Base-by-base conservation (phyloP, 1,140 invertebrate genomes). In the Temnothorax nylanderi region DNA sequence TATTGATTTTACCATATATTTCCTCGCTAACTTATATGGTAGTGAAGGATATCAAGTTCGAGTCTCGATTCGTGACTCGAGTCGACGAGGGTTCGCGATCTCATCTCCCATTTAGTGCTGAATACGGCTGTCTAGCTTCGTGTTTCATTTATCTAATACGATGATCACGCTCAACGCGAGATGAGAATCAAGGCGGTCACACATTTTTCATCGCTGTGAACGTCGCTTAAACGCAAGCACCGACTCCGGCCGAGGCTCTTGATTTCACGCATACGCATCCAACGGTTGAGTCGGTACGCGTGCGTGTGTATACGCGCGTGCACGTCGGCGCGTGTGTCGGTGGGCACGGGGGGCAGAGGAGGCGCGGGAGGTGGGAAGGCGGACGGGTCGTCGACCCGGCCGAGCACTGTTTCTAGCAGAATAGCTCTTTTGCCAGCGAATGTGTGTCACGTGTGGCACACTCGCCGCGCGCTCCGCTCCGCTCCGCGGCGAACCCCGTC, bases 361-460 rank as follows among this genome's bases (percentile, higher is more conserved):
- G 62, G 37, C 37, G 51, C 10, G 65, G 60, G 77, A 58, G 56
- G 51, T 34, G 85, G 85, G 81, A 76, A 77, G 89, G 60, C 75
- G 69, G 51, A 51, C 51, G 58, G 89, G 89, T 91, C 90, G 60
- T 75, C 72, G 90, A 91, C 89, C 89, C 84, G 69, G 62, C 41
- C 44, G 69, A 87, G 85, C 82, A 81, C 87, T 78, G 88, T 90
- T 89, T 82, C 87, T 90, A 90, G 72, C 89, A 84, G 90, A 91
- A 88, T 91, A 91, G 89, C 90, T 90, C 89, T 91, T 91, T 91
- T 75, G 87, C 87, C 90, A 75, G 74, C 89, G 77, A 91, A 91
- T 91, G 90, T 91, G 85, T 91, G 90, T 91, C 90, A 91, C 89
- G 87, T 86, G 89, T 81, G 86, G 54, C 56, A 69, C 64, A 78